Base-by-base conservation (phyloP, 2,113 vertebrate species). In the Ctenomys sociabilis region DNA sequence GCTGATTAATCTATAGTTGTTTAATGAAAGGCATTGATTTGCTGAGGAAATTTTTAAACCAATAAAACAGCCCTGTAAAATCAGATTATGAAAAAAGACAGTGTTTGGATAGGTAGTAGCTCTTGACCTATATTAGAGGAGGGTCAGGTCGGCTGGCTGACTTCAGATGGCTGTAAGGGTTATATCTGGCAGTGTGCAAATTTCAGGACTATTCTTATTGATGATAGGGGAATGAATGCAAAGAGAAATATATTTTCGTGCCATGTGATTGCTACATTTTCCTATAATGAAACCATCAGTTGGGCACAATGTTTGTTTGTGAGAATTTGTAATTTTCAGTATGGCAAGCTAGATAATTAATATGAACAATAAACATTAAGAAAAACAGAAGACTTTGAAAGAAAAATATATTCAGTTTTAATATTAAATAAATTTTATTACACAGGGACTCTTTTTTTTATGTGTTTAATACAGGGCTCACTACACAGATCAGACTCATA, bases 361-460 rank as follows among this genome's bases (percentile, higher is more conserved):
- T 61, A 63, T 37, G 57, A n/a, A 57, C n/a, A 43, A 40, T 1
- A 9, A n/a, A 92, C 26, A 35, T 63, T 54, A 54, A 85, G 40
- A 54, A 85, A 85, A 70, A 81, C 17, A 7, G 24, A 59, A 85
- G 82, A 78, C 28, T 75, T 24, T 63, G 75, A 66, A 70, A 85
- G 78, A 70, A 88, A 70, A 88, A 57, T 84, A 45, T 37, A 75
- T 91, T 90, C 35, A 90, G 73, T 21, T 64, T 86, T 30, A 37
- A 72, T 90, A 70, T 66, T 80, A 78, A 85, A 35, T 80, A 78
- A 85, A 35, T 40, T 85, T 85, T 52, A 35, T 80, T 90, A 72
- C 17, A 45, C 11, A 64, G 66, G 59, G 37, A 43, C 59, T 83
- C 45, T 40, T 49, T 49, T 49, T 49, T 49, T 49, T 49, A 49